These are phyloP conservation scores for Wiebesia pumilae DNA, from an alignment of 1,140 invertebrate genomes.

Conservation along the genomic window DNA sequence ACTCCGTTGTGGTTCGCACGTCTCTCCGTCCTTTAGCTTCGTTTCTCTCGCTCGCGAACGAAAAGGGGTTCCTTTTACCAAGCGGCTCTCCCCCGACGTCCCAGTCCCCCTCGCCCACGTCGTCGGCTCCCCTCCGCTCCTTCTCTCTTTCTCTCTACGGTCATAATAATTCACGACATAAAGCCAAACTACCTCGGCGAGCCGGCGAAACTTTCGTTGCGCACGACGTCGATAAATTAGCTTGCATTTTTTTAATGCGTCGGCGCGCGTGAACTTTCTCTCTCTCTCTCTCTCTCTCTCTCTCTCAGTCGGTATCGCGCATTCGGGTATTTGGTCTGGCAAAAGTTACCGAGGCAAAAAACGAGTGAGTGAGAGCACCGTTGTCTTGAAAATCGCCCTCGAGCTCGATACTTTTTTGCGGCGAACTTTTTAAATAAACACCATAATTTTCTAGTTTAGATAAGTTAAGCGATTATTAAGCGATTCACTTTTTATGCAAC, in stretches of 20 bases:
- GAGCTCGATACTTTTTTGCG: constrained; percentile 47
- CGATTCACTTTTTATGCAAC: constrained; percentile 41
- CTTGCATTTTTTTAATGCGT: constrained; percentile 68
- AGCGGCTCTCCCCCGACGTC: not conserved
- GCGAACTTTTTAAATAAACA: constrained; percentile 46
- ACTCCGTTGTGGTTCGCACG: constrained; percentile 48
- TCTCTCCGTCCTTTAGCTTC: constrained; percentile 16
- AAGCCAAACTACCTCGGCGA: constrained; percentile 67
- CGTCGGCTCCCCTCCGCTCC: not conserved
- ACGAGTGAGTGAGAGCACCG: not conserved
- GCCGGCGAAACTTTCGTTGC: constrained; percentile 62
- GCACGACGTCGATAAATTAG: constrained; percentile 68
- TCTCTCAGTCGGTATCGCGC: not conserved
- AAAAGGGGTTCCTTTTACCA: constrained; percentile 42
- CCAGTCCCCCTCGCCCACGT: not conserved
- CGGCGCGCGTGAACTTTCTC: constrained; percentile 30
- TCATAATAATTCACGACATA: constrained; percentile 72
- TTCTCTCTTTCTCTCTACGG: constrained; percentile 48
- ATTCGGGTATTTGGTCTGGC: constrained; percentile 4
- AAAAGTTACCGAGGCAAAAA: constrained; percentile 46
- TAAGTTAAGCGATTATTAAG: constrained; percentile 43
- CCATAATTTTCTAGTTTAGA: constrained; percentile 43
- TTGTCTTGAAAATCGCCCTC: constrained; percentile 37
- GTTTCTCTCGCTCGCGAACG: not conserved
- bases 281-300: not conserved